A percentile compares a stretch with the other conserved stretches of the same genome.
Conservation (phyloP, 2,113 vertebrate species). For the Oncorhynchus kisutch region DNA sequence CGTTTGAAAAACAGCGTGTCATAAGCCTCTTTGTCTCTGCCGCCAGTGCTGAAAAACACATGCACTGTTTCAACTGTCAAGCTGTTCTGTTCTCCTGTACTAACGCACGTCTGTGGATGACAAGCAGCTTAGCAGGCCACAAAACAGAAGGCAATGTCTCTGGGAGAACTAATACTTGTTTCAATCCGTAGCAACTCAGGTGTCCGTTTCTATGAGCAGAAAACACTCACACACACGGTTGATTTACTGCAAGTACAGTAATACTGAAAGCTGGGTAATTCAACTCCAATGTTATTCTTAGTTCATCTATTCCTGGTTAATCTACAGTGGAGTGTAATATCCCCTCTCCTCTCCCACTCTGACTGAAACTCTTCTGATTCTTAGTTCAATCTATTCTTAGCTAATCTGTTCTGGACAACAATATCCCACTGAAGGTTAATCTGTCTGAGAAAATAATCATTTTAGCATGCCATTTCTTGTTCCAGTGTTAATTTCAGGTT, state of each 20-base stretch:
- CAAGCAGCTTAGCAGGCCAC: conserved; percentile 43
- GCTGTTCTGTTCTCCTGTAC: conserved; percentile 20
- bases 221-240: background rate
- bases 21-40: conserved; percentile 48
- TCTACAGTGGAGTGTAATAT: conserved; percentile 19
- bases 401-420: conserved; percentile 32
- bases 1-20: conserved; percentile 37
- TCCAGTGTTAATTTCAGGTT: conserved; percentile 39
- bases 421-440: conserved; percentile 43
- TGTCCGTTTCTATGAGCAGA: background rate
- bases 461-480: conserved; percentile 45
- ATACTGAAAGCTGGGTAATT: conserved; percentile 14
- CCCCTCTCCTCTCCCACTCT: background rate
- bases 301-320: conserved; percentile 33
- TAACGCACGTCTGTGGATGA: conserved; percentile 14
- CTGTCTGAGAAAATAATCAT: conserved; percentile 48
- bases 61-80: conserved; percentile 50
- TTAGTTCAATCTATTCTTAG: conserved; percentile 30
- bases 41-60: conserved; percentile 26
- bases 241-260: conserved; percentile 5
- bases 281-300: conserved; percentile 16
- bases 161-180: conserved; percentile 37
- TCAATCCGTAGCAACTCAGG: conserved; percentile 16
- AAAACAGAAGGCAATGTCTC: conserved; percentile 35
- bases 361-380: conserved; percentile 8